Evolutionary conservation across 2,888 invertebrate species (phyloP).

Genomic region (Helleia helle): DNA sequence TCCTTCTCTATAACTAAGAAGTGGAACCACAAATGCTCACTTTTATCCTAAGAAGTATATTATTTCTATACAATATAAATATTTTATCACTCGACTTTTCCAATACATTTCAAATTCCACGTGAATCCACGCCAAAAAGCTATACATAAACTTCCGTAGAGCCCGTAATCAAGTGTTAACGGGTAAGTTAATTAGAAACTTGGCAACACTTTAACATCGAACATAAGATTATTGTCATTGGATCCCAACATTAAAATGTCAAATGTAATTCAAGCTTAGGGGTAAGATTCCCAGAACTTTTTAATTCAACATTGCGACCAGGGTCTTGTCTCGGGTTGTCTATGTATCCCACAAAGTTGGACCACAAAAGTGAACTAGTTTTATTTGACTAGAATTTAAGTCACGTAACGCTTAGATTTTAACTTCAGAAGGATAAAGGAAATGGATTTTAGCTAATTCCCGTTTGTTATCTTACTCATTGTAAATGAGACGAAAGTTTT

Average conservation of each 20-base stretch:
- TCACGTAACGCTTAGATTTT: constrained; percentile 7
- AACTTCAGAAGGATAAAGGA: neutral
- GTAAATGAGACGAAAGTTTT: no score
- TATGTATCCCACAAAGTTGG: constrained; percentile 8
- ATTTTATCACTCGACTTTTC: no score
- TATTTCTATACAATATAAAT: no score
- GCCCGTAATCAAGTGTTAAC: no score
- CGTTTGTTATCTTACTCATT: no score
- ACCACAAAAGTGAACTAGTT: neutral
- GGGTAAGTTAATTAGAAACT: no score
- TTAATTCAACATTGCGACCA: constrained; percentile 10
- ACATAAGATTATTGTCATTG: neutral
- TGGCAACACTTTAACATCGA: neutral
- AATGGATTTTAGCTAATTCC: neutral
- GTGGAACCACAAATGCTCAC: no score
- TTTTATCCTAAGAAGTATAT: no score
- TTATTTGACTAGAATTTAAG: constrained; percentile 2
- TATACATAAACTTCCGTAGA: no score
- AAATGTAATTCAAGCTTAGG: constrained; percentile 11
- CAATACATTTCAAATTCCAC: no score
- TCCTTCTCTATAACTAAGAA: no score
- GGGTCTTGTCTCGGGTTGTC: constrained; percentile 5
- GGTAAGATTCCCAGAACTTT: constrained; percentile 8
- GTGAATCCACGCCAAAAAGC: no score
- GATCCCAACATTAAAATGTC: constrained; percentile 8